A percentile compares a stretch with the other conserved stretches of the same genome.
These are phyloP conservation scores for Drosophila carrolli DNA, from an alignment of 1,140 invertebrate genomes.

Conservation along the genomic window DNA sequence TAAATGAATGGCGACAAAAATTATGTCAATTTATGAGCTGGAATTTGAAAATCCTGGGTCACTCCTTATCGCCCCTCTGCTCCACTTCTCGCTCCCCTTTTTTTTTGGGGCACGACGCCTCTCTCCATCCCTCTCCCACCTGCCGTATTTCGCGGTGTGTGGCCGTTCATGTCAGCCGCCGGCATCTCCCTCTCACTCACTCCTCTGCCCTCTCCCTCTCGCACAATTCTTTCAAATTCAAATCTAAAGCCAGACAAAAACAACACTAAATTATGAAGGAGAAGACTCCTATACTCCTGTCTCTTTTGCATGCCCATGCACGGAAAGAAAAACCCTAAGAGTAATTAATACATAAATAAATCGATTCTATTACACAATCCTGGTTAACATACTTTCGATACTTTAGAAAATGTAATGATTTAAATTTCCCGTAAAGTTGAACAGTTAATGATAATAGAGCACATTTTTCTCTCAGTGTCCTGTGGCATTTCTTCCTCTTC, in stretches of 20 bases:
- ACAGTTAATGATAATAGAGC: neutral
- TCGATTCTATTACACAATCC: too few species aligned
- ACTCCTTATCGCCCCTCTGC: slow-evolving; percentile 4
- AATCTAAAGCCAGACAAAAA: slow-evolving; percentile 58
- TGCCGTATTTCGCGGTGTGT: slow-evolving; percentile 43
- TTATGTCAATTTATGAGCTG: slow-evolving; percentile 16
- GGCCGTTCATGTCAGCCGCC: slow-evolving; percentile 65
- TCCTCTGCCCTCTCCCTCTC: slow-evolving; percentile 15
- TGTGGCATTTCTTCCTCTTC: slow-evolving; percentile 1
- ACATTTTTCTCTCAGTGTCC: slow-evolving; percentile 13
- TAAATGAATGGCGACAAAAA: slow-evolving; percentile 3
- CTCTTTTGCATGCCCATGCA: neutral
- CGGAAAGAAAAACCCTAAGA: neutral
- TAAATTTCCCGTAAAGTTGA: too few species aligned
- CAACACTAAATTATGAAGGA: slow-evolving; percentile 43
- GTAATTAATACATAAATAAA: too few species aligned
- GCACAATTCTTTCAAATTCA: slow-evolving; percentile 67
- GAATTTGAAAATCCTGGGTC: neutral
- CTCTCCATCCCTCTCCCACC: neutral
- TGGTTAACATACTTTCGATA: too few species aligned
- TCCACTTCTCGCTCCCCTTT: neutral
- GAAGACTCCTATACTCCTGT: slow-evolving; percentile 5
- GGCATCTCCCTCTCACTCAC: slow-evolving; percentile 25
- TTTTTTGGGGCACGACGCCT: neutral
- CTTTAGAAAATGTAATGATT: too few species aligned